phyloP scores from a whole-genome alignment of 2,797 vertebrate genomes.

The Hypotaenidia philippensis region DNA sequence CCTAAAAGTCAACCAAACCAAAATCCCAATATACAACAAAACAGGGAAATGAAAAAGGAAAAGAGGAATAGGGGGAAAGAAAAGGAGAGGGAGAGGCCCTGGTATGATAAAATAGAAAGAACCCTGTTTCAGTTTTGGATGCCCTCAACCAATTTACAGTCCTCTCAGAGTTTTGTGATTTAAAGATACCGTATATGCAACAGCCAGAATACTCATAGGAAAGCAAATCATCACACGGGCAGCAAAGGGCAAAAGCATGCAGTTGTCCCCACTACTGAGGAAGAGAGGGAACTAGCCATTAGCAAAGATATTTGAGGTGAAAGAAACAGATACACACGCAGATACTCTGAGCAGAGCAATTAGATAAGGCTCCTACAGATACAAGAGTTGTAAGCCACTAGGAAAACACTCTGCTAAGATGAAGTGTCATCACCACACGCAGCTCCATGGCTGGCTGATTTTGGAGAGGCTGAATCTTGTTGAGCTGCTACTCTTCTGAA shows the following conservation, averaged over 20 bases:
- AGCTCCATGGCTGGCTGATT: slow-evolving; percentile 14
- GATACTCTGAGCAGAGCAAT: not conserved
- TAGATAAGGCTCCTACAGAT: slow-evolving; percentile 25
- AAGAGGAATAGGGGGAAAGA: no score
- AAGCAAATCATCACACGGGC: not conserved
- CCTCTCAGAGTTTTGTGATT: not conserved
- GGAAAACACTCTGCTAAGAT: slow-evolving; percentile 34
- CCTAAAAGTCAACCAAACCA: no score
- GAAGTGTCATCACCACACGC: slow-evolving; percentile 24
- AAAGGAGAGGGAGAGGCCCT: not conserved
- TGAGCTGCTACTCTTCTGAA: not conserved
- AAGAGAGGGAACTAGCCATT: not conserved
- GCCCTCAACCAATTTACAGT: not conserved
- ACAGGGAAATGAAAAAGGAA: no score
- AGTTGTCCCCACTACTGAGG: not conserved
- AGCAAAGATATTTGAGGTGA: not conserved
- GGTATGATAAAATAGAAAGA: not conserved
- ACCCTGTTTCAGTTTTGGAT: not conserved
- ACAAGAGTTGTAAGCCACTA: not conserved
- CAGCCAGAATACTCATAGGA: not conserved
- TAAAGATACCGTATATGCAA: not conserved
- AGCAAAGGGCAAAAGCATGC: slow-evolving; percentile 2
- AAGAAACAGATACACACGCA: not conserved
- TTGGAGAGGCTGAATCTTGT: not conserved
- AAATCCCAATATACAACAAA: not conserved